Conservation (phyloP, 1,140 invertebrate species). For the Chironomus tepperi region DNA sequence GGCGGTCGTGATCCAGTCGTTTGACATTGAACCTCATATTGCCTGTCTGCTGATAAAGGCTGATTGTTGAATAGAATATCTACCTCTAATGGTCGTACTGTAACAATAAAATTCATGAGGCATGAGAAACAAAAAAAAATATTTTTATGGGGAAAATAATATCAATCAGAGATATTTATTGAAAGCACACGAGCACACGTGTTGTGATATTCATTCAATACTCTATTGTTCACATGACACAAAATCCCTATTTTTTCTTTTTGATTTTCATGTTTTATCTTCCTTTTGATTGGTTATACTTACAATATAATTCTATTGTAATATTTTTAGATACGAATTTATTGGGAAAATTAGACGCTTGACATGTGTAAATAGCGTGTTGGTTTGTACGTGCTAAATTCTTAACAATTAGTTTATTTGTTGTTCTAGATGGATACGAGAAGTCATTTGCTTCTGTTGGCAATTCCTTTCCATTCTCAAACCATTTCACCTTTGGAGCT, state of each 20-base stretch:
- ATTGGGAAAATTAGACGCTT: slow-evolving; percentile 70
- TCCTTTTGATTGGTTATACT: slow-evolving; percentile 39
- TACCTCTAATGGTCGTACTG: slow-evolving; percentile 69
- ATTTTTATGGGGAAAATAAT: too few species aligned
- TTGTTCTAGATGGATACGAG: slow-evolving; percentile 38
- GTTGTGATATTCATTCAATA: too few species aligned
- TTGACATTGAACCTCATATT: slow-evolving; percentile 67
- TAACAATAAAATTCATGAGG: slow-evolving; percentile 34
- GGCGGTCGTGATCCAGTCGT: slow-evolving; percentile 71
- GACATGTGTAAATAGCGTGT: slow-evolving; percentile 70
- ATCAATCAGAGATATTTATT: too few species aligned
- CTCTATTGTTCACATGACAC: neutral
- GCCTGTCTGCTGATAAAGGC: slow-evolving; percentile 68
- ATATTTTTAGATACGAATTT: slow-evolving; percentile 54
- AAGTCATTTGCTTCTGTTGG: slow-evolving; percentile 37
- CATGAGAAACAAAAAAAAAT: too few species aligned
- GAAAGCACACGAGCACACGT: too few species aligned
- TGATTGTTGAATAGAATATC: slow-evolving; percentile 67
- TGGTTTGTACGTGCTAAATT: slow-evolving; percentile 60
- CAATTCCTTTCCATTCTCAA: slow-evolving; percentile 64
- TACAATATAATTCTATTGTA: slow-evolving; percentile 62
- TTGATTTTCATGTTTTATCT: neutral
- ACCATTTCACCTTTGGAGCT: slow-evolving; percentile 75
- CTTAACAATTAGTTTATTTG: slow-evolving; percentile 45
- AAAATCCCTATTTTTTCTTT: neutral